These are phyloP conservation scores for Leucophenga montana DNA, from an alignment of 2,888 invertebrate genomes.

Conservation along the genomic window DNA sequence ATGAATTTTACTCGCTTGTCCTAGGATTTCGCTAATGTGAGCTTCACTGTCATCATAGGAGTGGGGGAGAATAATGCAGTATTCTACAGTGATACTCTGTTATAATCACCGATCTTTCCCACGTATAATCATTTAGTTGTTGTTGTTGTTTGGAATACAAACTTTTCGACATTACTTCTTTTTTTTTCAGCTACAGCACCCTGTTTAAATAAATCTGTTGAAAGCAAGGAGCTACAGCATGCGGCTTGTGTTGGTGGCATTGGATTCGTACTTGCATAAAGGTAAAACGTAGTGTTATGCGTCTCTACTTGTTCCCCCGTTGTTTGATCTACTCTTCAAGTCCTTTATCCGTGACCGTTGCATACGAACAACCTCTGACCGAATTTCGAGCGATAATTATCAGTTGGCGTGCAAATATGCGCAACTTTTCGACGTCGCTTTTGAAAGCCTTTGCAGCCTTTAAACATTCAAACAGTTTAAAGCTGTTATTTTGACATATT, in stretches of 20 bases:
- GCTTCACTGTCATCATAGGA: too few relatives aligned
- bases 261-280: neutral
- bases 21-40: too few relatives aligned
- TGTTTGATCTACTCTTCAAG: neutral
- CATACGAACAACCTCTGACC: slow-evolving; percentile 68
- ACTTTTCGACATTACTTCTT: too few relatives aligned
- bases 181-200: neutral
- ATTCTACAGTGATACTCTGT: too few relatives aligned
- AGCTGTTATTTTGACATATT: slow-evolving; percentile 14
- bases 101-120: too few relatives aligned
- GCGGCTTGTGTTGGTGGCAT: neutral
- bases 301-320: neutral
- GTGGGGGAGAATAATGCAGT: too few relatives aligned
- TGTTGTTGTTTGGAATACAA: too few relatives aligned
- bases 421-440: slow-evolving; percentile 40
- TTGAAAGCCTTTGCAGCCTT: slow-evolving; percentile 36
- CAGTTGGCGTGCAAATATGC: slow-evolving; percentile 71
- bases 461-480: slow-evolving; percentile 3
- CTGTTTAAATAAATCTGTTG: neutral
- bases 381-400: slow-evolving; percentile 69
- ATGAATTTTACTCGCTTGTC: too few relatives aligned
- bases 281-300: neutral
- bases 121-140: too few relatives aligned
- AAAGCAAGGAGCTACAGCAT: neutral
- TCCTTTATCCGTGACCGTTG: slow-evolving; percentile 32